Base-by-base conservation (phyloP, 92 coral and sea anemone species). In the Anthopleura xanthogrammica region DNA sequence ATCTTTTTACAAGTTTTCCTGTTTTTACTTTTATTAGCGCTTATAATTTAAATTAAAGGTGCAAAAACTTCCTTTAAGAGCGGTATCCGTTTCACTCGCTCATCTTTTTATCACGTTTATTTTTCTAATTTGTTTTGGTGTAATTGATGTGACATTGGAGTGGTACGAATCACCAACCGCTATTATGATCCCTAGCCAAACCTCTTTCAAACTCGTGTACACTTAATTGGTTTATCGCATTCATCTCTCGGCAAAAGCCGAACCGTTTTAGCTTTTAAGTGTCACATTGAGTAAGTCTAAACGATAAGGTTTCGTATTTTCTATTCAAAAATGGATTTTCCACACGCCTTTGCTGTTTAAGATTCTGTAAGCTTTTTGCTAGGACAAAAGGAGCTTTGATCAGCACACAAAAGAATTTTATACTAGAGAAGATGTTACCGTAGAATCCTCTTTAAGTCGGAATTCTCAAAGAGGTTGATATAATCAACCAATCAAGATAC, bases 241-340 rank as follows among this genome's bases (percentile, higher is more conserved):
- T 56, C 65, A 80, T 80, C 83, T 80, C 57, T 46, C 52, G 58
- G 64, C 82, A 39, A 79, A 77, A 5, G 64, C 71, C 82, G 71
- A 72, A 80, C 83, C 74, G 83, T 80, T 80, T 80, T 80, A 80
- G 75, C 75, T 64, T 55, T 68, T 80, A 80, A 80, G 83, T 80
- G 74, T 68, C 42, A 68, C 17, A 68, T 68, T 36, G 42, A 68
- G 36, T 29, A 68, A 68, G 50, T 40, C n/a, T 22, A 19, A 52
- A 55, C 17, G 80, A 60, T 80, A 60, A 80, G 83, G 83, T 80
- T 80, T 80, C 83, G 39, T 41, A 54, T 48, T 80, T 52, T 80
- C 16, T 17, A n/a, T 62, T 22, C 42, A 68, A 23, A 68, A 57
- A 79, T 36, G 82, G n/a, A 39, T 43, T n/a, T 29, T 57, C 52